Base-by-base conservation (phyloP, 2,797 vertebrate species). In the Hippoglossus hippoglossus region DNA sequence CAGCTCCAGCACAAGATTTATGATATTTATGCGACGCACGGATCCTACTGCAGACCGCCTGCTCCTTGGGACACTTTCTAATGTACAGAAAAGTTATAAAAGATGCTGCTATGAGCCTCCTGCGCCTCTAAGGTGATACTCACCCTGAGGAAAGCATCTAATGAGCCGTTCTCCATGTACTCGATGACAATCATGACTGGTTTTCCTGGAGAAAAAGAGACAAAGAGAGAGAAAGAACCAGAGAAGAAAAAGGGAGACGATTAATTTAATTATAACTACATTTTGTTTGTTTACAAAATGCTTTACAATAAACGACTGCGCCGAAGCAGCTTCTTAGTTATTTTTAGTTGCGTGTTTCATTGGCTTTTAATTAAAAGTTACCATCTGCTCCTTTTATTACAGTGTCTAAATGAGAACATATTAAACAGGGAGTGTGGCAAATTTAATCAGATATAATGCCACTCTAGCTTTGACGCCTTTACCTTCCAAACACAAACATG, bases 131-230 rank as follows among this genome's bases (percentile, higher is more conserved):
- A 87, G 92, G 90, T 82, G 68, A 41, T 85, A 93, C 96, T 95
- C 84, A 99, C 98, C 94, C 98, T 96, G 93, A 99, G 97, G 95
- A 99, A 99, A 59, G 96, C 95, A 79, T 99, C 98, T 90, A 99
- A 94, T 77, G 98, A 96, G 87, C 97, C 98, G 71, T 99, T 99
- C 90, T 99, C 98, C 98, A 99, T 99, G 88, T 98, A 99, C 95
- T 99, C 98, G 86, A 98, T 99, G 91, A 99, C 96, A 89, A 99
- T 99, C 98, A 99, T 99, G 85, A 99, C 96, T 16, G 98, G 98
- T 88, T 99, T 99, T 78, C 98, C 98, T 99, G 92, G 77, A 36
- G 67, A 54, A 46, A 55, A 22, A 71, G 53, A 31, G 12, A 34
- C 3, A 56, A 11, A 55, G 57, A 10, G 73, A n/a, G 24, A 64